Evolutionary conservation across 1,140 invertebrate species (phyloP).

Genomic region (Vanessa atalanta): DNA sequence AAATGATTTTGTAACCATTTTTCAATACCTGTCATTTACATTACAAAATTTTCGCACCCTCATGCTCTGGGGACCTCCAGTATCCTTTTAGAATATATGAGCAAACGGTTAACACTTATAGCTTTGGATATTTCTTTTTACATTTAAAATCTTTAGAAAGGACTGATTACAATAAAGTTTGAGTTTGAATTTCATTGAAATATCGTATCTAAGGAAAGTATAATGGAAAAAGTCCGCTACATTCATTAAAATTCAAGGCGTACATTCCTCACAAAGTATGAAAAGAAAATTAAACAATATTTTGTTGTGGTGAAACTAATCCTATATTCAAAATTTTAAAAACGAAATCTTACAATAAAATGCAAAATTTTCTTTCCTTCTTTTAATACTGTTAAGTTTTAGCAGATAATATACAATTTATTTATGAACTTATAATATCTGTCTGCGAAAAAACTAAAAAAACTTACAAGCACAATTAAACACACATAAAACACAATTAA

Average conservation of each 20-base stretch:
- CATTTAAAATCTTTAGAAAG: background rate
- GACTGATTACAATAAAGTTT: constrained; percentile 30
- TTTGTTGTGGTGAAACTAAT: constrained; percentile 13
- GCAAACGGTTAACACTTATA: background rate
- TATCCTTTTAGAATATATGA: constrained; percentile 14
- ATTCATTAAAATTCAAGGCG: constrained; percentile 33
- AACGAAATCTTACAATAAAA: background rate
- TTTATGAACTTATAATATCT: no score
- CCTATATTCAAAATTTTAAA: background rate
- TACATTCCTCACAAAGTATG: constrained; percentile 20
- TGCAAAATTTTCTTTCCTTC: background rate
- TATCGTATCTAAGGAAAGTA: constrained; percentile 17
- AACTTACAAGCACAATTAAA: no score
- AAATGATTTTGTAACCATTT: constrained; percentile 17
- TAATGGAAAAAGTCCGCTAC: constrained; percentile 40
- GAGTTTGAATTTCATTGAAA: constrained; percentile 10
- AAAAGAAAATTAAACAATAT: constrained; percentile 38
- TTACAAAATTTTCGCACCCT: constrained; percentile 24
- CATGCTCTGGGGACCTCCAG: constrained; percentile 3
- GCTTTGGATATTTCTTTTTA: background rate
- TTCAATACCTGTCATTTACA: constrained; percentile 22
- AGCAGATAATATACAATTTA: no score
- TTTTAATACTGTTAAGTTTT: no score
- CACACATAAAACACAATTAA: no score
- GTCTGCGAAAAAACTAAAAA: no score